Evolutionary conservation across 2,888 invertebrate species (phyloP).

Genomic region (Panorpa germanica): DNA sequence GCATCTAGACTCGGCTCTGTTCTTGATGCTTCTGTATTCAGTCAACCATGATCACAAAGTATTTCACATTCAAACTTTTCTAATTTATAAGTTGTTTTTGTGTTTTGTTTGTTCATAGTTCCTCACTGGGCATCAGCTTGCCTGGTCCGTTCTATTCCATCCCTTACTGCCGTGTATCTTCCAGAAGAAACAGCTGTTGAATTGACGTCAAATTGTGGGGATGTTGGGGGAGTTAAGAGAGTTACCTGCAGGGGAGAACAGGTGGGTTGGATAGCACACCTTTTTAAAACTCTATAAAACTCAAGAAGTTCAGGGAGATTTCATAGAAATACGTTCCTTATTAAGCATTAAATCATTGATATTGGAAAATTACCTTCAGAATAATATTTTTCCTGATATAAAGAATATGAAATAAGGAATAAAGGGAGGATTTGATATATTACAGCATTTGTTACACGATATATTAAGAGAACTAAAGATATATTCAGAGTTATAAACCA

Average conservation of each 20-base stretch:
- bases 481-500: slow-evolving; percentile 4
- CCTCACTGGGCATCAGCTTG: slow-evolving; percentile 65
- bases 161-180: slow-evolving; percentile 52
- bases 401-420: too few species aligned
- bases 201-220: slow-evolving; percentile 53
- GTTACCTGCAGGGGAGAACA: slow-evolving; percentile 57
- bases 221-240: slow-evolving; percentile 50
- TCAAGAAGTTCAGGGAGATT: not conserved
- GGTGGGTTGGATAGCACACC: slow-evolving; percentile 27
- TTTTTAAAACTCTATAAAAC: not conserved
- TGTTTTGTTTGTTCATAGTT: slow-evolving; percentile 26
- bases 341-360: slow-evolving; percentile 1
- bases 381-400: slow-evolving; percentile 6
- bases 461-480: slow-evolving; percentile 4
- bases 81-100: slow-evolving; percentile 9
- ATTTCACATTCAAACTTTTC: slow-evolving; percentile 3
- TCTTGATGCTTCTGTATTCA: not conserved
- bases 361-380: not conserved
- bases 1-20: slow-evolving; percentile 4
- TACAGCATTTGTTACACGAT: slow-evolving; percentile 4
- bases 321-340: not conserved
- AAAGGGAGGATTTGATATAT: not conserved
- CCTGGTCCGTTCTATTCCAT: slow-evolving; percentile 49
- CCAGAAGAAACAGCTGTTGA: slow-evolving; percentile 61
- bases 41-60: not conserved